These are phyloP conservation scores for Eledone cirrhosa DNA, from an alignment of 2,888 invertebrate species.

Conservation along the genomic window DNA sequence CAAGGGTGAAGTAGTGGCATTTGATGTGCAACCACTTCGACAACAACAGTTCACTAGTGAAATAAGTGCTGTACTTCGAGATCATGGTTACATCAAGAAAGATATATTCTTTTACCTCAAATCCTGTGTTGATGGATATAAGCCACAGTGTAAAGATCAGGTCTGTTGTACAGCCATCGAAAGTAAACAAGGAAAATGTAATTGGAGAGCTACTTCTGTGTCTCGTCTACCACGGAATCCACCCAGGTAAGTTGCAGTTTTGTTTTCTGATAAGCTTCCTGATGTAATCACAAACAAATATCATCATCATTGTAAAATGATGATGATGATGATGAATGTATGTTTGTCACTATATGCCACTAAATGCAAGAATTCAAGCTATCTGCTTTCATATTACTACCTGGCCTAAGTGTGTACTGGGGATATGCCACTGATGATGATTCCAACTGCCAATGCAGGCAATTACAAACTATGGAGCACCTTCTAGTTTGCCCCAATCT, in stretches of 20 bases:
- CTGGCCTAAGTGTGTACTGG: no score
- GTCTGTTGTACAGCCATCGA: slow-evolving; percentile 55
- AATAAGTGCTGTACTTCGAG: slow-evolving; percentile 45
- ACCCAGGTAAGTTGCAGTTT: neutral
- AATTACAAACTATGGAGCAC: no score
- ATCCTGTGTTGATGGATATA: slow-evolving; percentile 46
- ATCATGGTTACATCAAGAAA: slow-evolving; percentile 60
- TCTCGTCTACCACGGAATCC: slow-evolving; percentile 36
- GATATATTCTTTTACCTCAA: slow-evolving; percentile 51
- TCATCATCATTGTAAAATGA: no score
- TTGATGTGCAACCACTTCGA: slow-evolving; percentile 46
- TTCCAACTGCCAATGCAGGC: no score
- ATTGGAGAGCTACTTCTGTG: slow-evolving; percentile 55
- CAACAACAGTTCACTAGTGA: slow-evolving; percentile 46
- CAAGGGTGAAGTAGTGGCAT: slow-evolving; percentile 34
- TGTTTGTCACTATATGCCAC: no score
- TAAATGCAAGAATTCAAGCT: no score
- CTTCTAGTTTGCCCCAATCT: no score
- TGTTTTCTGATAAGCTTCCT: neutral
- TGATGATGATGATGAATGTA: no score
- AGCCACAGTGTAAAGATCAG: slow-evolving; percentile 50
- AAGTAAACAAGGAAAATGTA: slow-evolving; percentile 53
- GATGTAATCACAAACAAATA: no score
- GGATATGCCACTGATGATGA: no score
- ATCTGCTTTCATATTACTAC: no score